These are phyloP conservation scores for Drosophila murphyi DNA, from an alignment of 1,140 invertebrate genomes.

Conservation along the genomic window DNA sequence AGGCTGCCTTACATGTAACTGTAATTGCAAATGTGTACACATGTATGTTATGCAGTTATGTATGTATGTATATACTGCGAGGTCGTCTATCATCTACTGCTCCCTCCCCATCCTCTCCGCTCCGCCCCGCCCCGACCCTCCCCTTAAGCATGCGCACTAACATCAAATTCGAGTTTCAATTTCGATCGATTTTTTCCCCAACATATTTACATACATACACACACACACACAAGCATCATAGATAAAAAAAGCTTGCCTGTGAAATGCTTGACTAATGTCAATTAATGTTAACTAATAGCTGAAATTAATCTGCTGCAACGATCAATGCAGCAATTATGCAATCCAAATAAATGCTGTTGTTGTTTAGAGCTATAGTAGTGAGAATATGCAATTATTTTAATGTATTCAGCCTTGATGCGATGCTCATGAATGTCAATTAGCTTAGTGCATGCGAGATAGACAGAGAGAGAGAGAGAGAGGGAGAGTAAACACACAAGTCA, in stretches of 20 bases:
- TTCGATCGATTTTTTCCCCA: slow-evolving; percentile 70
- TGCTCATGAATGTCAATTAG: slow-evolving; percentile 80
- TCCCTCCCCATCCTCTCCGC: background rate
- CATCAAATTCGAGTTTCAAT: slow-evolving; percentile 18
- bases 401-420: slow-evolving; percentile 77
- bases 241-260: slow-evolving; percentile 32
- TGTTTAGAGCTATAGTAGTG: slow-evolving; percentile 44
- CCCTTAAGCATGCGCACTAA: slow-evolving; percentile 30
- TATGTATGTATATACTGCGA: slow-evolving; percentile 6
- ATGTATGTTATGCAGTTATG: background rate
- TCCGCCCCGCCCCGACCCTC: background rate
- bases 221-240: background rate
- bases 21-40: slow-evolving; percentile 38
- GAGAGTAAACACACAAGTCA: slow-evolving; percentile 10
- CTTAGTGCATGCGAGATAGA: slow-evolving; percentile 41
- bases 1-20: slow-evolving; percentile 51
- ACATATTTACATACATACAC: slow-evolving; percentile 9
- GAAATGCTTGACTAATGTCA: slow-evolving; percentile 37
- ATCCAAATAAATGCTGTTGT: slow-evolving; percentile 21
- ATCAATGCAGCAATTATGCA: slow-evolving; percentile 74
- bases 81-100: background rate
- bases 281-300: slow-evolving; percentile 29
- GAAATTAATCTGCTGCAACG: slow-evolving; percentile 44
- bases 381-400: slow-evolving; percentile 80
- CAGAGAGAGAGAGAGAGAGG: background rate